These are phyloP conservation scores for Carterocephalus palaemon DNA, from an alignment of 2,888 invertebrate genomes.

Conservation along the genomic window DNA sequence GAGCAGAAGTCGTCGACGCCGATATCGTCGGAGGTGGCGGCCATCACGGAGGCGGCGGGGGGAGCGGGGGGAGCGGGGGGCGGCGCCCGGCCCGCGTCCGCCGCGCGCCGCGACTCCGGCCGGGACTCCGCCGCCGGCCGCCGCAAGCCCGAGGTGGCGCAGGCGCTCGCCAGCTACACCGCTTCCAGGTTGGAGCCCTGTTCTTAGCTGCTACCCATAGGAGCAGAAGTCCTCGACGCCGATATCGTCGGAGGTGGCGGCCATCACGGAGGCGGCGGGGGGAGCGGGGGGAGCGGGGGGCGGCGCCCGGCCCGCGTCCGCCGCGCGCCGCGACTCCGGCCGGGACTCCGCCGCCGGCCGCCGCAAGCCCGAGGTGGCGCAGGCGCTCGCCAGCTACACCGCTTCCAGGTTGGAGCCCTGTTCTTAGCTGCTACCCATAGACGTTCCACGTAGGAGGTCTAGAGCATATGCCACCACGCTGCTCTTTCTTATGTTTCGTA, in stretches of 20 bases:
- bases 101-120: slow-evolving; percentile 56
- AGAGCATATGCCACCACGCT: too few species aligned
- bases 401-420: slow-evolving; percentile 81
- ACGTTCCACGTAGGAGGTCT: too few species aligned
- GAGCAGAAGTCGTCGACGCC: slow-evolving; percentile 67
- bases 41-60: slow-evolving; percentile 51
- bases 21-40: slow-evolving; percentile 66
- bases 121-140: slow-evolving; percentile 66
- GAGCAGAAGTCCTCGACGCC: slow-evolving; percentile 67
- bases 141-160: slow-evolving; percentile 93
- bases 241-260: slow-evolving; percentile 66
- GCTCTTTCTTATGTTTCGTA: too few species aligned
- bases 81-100: slow-evolving; percentile 34
- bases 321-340: slow-evolving; percentile 56
- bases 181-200: too few species aligned
- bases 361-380: slow-evolving; percentile 93
- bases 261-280: slow-evolving; percentile 48
- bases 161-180: slow-evolving; percentile 95
- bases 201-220: slow-evolving; percentile 38
- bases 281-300: slow-evolving; percentile 21
- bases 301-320: slow-evolving; percentile 34
- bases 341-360: slow-evolving; percentile 66
- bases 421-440: too few species aligned
- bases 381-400: slow-evolving; percentile 95
- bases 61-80: slow-evolving; percentile 25